Conservation (phyloP, 1,140 invertebrate genomes). For the Apis mellifera region DNA sequence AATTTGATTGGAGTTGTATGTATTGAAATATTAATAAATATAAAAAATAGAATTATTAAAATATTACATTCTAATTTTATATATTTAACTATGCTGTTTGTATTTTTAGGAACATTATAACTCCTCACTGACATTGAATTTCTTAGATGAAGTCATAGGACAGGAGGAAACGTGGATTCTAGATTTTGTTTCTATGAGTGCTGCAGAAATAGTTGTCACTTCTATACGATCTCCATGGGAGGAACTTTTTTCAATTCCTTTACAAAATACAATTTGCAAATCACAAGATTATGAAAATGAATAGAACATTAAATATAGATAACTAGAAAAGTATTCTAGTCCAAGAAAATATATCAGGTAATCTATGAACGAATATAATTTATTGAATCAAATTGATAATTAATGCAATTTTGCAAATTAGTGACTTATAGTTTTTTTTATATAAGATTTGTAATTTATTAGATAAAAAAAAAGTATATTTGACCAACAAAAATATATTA, state of each 20-base stretch:
- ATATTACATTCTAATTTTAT: slow-evolving; percentile 2
- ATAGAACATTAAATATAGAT: background rate
- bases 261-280: slow-evolving; percentile 71
- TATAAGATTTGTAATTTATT: background rate
- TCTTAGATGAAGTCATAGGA: slow-evolving; percentile 74
- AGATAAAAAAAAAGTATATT: background rate
- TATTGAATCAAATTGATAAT: slow-evolving; percentile 14
- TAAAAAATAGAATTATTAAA: slow-evolving; percentile 2
- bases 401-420: slow-evolving; percentile 3
- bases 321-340: slow-evolving; percentile 29
- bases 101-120: slow-evolving; percentile 68
- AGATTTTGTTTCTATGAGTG: slow-evolving; percentile 70
- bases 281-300: slow-evolving; percentile 13
- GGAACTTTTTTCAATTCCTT: slow-evolving; percentile 77
- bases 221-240: slow-evolving; percentile 79
- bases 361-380: slow-evolving; percentile 7
- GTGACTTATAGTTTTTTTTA: background rate
- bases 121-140: slow-evolving; percentile 70
- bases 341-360: slow-evolving; percentile 1
- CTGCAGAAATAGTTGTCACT: slow-evolving; percentile 75
- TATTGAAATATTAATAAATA: slow-evolving; percentile 14
- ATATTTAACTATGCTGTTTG: slow-evolving; percentile 14
- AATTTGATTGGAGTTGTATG: slow-evolving; percentile 82
- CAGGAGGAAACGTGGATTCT: slow-evolving; percentile 75
- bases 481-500: background rate